These are phyloP conservation scores for Leptodactylus fuscus DNA, from an alignment of 2,113 vertebrate genomes.

Conservation along the genomic window DNA sequence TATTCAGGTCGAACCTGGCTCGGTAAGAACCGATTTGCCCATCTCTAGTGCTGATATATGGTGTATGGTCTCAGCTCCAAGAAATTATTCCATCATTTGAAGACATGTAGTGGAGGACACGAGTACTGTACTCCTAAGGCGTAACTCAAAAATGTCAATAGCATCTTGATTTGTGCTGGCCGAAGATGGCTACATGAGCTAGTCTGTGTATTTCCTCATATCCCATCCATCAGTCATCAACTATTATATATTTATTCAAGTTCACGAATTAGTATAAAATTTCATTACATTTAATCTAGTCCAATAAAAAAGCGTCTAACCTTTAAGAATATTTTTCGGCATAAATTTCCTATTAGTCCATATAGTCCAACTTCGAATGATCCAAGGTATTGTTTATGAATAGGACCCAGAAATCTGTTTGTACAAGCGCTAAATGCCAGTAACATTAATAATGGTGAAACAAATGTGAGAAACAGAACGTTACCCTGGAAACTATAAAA, in stretches of 20 bases:
- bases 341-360: not conserved
- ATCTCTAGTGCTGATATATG: no score
- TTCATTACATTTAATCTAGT: not conserved
- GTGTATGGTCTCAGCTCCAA: no score
- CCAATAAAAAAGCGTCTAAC: not conserved
- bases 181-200: not conserved
- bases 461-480: slow-evolving; percentile 62
- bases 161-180: not conserved
- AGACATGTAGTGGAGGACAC: no score
- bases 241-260: not conserved
- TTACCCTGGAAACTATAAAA: slow-evolving; percentile 70
- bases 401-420: slow-evolving; percentile 56
- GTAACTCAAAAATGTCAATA: not conserved
- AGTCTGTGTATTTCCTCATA: not conserved
- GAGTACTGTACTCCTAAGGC: no score
- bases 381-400: slow-evolving; percentile 2
- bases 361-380: not conserved
- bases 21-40: no score
- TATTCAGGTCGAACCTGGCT: no score
- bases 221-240: not conserved
- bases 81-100: no score
- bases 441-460: slow-evolving; percentile 65
- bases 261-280: not conserved
- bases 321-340: not conserved
- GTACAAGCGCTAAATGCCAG: slow-evolving; percentile 62